A percentile compares a stretch with the other conserved stretches of the same genome.
Conservation (phyloP, 2,888 invertebrate species). For the Bimastos eiseni region DNA sequence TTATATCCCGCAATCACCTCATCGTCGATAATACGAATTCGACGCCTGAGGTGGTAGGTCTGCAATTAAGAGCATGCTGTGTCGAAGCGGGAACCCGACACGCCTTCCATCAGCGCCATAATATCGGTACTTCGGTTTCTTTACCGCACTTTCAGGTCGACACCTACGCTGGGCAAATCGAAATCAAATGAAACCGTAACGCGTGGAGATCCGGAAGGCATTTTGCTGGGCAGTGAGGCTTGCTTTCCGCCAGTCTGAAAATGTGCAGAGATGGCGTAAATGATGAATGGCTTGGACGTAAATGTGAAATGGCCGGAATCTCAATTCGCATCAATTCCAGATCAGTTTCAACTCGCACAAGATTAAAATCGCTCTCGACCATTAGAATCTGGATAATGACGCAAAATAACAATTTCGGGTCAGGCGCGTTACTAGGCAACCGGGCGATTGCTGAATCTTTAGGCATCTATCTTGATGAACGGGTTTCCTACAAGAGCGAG, state of each 20-base stretch:
- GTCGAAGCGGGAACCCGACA: background rate
- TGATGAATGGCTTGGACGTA: too few relatives aligned
- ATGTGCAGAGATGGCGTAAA: background rate
- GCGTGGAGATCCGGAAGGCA: background rate
- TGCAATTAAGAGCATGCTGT: background rate
- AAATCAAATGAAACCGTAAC: background rate
- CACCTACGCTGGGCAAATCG: background rate
- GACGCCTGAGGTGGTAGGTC: background rate
- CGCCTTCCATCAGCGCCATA: background rate
- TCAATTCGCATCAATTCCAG: background rate
- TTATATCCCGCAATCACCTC: background rate
- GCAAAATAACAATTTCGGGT: conserved; percentile 13
- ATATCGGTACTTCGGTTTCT: background rate
- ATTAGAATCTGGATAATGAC: background rate
- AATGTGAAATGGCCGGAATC: background rate
- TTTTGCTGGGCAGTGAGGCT: background rate
- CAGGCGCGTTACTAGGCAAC: conserved; percentile 2
- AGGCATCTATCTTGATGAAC: background rate
- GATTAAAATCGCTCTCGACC: background rate
- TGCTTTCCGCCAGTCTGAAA: background rate
- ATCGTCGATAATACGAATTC: background rate
- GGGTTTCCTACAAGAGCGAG: background rate
- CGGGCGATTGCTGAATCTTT: background rate
- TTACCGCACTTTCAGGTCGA: background rate
- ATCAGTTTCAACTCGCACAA: background rate